Evolutionary conservation across 2,888 invertebrate genomes (phyloP).

Genomic region (Gryllus longicercus): DNA sequence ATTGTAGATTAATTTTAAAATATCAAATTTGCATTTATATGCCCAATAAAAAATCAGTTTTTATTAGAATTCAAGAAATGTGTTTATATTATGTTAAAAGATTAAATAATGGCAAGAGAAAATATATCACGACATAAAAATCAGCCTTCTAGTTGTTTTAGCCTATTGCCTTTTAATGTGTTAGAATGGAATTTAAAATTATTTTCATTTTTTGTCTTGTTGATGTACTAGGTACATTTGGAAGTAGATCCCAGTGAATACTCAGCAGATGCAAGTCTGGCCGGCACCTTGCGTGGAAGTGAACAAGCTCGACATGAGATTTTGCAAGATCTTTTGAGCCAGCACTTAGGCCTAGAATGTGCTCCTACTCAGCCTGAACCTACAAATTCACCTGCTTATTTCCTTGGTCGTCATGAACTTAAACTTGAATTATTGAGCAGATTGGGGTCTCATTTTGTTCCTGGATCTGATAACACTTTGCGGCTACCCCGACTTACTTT

Average conservation of each 20-base stretch:
- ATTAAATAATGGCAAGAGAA: too few relatives aligned
- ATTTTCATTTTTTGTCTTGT: background rate
- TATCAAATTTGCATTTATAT: too few relatives aligned
- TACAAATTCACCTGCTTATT: constrained; percentile 64
- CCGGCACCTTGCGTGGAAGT: constrained; percentile 56
- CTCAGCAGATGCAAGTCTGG: constrained; percentile 60
- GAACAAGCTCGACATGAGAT: constrained; percentile 74
- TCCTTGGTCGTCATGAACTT: constrained; percentile 78
- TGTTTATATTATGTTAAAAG: too few relatives aligned
- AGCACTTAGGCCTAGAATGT: constrained; percentile 66
- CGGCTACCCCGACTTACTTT: constrained; percentile 58
- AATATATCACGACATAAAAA: too few relatives aligned
- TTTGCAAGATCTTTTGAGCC: constrained; percentile 67
- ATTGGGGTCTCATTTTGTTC: constrained; percentile 49
- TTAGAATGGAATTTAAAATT: too few relatives aligned
- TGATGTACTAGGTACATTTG: constrained; percentile 64
- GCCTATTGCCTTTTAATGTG: too few relatives aligned
- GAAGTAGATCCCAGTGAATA: constrained; percentile 72
- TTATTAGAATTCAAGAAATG: too few relatives aligned
- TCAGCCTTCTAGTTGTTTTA: too few relatives aligned
- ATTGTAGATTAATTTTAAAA: too few relatives aligned
- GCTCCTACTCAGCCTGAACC: constrained; percentile 40
- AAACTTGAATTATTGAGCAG: constrained; percentile 68
- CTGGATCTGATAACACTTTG: constrained; percentile 53
- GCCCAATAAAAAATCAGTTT: too few relatives aligned